Evolutionary conservation across 2,888 invertebrate genomes (phyloP), one percentile per base, ranked within the genome.

Genomic region (Acanthosepion esculentum): DNA sequence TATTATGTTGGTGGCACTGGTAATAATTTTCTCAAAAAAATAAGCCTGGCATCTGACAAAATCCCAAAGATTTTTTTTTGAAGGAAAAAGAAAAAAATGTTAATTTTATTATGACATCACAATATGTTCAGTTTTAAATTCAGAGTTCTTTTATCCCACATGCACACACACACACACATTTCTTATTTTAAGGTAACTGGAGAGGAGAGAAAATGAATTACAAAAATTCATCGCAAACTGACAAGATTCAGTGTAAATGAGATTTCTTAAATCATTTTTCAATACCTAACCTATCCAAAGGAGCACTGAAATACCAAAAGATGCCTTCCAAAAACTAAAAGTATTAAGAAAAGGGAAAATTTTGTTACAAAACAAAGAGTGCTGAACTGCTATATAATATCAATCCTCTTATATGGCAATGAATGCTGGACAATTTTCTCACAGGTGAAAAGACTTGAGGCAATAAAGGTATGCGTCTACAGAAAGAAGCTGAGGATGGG

Each of bases 91-190:
- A 33, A 33, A 33, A 33, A 33, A 33, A 33, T n/a, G 78, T n/a
- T 78, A 78, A 78, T 78, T 78, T 33, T 78, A 78, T 78, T 78
- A 78, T 78, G n/a, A 78, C 78, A 78, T 78, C 78, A 78, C n/a
- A 78, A 78, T 78, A n/a, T 78, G 78, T 78, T 78, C n/a, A 78
- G 15, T 12, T n/a, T n/a, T 78, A 78, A 78, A n/a, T 78, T 78
- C n/a, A 26, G 29, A 64, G 64, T 26, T 64, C n/a, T 78, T 78
- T 78, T 78, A 78, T 78, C 33, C 78, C 78, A 78, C n/a, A n/a
- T 12, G 33, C n/a, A 12, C 4, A n/a, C 33, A 33, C 78, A 78
- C n/a, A n/a, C 8, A 78, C n/a, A 12, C 4, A n/a, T 18, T 78
- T 18, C n/a, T 10, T n/a, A 5, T n/a, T 33, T 78, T 78, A 10